Evolutionary conservation across 2,888 invertebrate genomes (phyloP), one percentile per base, ranked within the genome.

Genomic region (Noctua janthina): DNA sequence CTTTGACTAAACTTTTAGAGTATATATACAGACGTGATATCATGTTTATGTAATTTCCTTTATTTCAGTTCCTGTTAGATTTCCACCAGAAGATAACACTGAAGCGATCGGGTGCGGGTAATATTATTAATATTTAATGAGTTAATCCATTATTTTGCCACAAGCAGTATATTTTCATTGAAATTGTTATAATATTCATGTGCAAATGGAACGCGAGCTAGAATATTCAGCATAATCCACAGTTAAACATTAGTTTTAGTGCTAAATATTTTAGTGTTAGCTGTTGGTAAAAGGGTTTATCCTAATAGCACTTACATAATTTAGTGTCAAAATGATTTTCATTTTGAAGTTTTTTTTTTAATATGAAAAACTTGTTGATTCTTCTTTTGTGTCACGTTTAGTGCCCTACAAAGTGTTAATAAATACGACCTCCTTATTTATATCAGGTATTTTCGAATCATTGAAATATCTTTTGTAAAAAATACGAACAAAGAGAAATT

Each of bases 81-180:
- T 73, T 15, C 39, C 49, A 64, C 20, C 8, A 56, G 35, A 68
- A 46, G 35, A 75, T 46, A 56, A n/a, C 15, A 54, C 39, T 79
- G 1, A 64, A 56, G n/a, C 35, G 59, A 73, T 69, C 74, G n/a
- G 39, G 20, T 46, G 67, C 17, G 39, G 71, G 77, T 68, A 23
- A 66, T 54, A 29, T 15, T 68, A 39, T 78, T 35, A 49, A 83
- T 85, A 51, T 86, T 83, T 73, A 75, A 85, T 87, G 49, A 75
- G 46, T 17, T 87, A 64, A 87, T 83, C 75, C 73, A 76, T 85
- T 85, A 83, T 87, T 87, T 83, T 64, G 49, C 72, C 74, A 74
- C 56, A 73, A 69, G 39, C 79, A 64, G 69, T 76, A 76, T 67
- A 84, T 68, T 73, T 87, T 78, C 69, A 72, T 75, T 70, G 39